Evolutionary conservation across 2,888 invertebrate species (phyloP).

Genomic region (Drosophila macrospina): DNA sequence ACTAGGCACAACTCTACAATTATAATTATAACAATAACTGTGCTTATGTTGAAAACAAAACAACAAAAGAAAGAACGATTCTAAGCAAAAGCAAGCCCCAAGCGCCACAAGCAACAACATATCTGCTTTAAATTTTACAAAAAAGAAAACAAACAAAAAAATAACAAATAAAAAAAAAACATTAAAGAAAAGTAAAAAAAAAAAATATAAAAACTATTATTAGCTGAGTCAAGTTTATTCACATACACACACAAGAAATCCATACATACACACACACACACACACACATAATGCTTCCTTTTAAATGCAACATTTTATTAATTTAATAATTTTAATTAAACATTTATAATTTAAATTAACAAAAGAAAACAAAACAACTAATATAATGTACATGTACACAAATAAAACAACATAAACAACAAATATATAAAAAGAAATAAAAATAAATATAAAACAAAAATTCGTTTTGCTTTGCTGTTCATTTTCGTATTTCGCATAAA

Average conservation of each 20-base stretch:
- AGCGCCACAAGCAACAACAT: slow-evolving; percentile 80
- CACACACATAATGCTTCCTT: slow-evolving; percentile 77
- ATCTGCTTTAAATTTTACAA: slow-evolving; percentile 78
- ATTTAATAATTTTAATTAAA: slow-evolving; percentile 64
- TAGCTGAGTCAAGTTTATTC: slow-evolving; percentile 68
- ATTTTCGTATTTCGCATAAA: neutral
- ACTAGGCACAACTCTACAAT: slow-evolving; percentile 78
- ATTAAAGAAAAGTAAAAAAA: slow-evolving; percentile 19
- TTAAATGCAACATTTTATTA: slow-evolving; percentile 79
- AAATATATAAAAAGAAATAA: slow-evolving; percentile 27
- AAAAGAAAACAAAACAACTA: slow-evolving; percentile 31
- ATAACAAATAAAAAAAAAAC: slow-evolving; percentile 32
- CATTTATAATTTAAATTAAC: slow-evolving; percentile 65
- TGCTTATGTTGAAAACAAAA: slow-evolving; percentile 75
- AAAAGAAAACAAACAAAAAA: slow-evolving; percentile 34
- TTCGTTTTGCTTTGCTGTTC: slow-evolving; percentile 31
- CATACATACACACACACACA: slow-evolving; percentile 34
- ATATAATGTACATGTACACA: slow-evolving; percentile 73
- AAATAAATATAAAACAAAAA: slow-evolving; percentile 32
- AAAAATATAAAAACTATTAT: slow-evolving; percentile 43
- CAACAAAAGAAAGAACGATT: slow-evolving; percentile 39
- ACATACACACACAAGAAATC: slow-evolving; percentile 20
- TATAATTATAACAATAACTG: slow-evolving; percentile 74
- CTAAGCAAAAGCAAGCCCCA: slow-evolving; percentile 54
- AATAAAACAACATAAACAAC: slow-evolving; percentile 65